phyloP scores from a whole-genome alignment of 2,797 vertebrate species.

The Lemur catta region DNA sequence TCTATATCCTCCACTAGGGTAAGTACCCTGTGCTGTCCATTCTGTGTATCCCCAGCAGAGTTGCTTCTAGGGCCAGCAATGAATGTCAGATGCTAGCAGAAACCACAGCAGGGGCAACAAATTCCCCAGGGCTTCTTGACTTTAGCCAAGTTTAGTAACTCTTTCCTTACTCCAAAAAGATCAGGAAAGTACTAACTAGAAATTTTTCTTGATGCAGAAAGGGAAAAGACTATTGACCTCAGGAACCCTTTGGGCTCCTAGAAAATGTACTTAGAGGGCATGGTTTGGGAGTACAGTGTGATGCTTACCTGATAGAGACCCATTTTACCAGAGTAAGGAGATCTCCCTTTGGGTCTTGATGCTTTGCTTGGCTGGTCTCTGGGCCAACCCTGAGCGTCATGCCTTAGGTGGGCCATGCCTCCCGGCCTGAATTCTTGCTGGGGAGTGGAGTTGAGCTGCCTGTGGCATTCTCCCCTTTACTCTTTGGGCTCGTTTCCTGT shows the following conservation, averaged over 20 bases:
- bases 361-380: neutral
- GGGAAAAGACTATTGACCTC: neutral
- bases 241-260: neutral
- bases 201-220: neutral
- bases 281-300: neutral
- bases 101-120: neutral
- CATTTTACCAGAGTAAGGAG: neutral
- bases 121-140: neutral
- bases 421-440: neutral
- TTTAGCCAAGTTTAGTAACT: neutral
- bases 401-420: rapidly evolving
- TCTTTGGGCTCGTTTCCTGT: neutral
- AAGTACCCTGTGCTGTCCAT: neutral
- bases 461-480: neutral
- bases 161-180: neutral
- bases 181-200: neutral
- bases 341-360: neutral
- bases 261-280: neutral
- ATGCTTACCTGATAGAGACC: neutral
- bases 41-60: neutral
- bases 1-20: neutral
- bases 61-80: neutral
- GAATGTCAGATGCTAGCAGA: neutral
- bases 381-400: neutral
- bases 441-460: neutral